Evolutionary conservation across 2,113 vertebrate species (phyloP).

Genomic region (Dolichotis patagonum): DNA sequence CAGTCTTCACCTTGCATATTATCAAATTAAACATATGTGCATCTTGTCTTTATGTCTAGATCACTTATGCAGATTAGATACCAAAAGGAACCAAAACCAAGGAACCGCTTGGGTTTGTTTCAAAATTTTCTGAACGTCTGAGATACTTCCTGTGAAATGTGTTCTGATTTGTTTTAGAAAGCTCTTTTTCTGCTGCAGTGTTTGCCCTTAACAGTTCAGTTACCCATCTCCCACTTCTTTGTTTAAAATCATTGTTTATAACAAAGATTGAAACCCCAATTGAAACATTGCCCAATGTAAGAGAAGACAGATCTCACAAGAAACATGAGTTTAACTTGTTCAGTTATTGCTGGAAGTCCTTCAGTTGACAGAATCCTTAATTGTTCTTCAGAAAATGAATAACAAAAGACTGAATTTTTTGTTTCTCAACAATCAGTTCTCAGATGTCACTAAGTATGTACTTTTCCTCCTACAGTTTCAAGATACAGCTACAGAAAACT

Average conservation of each 20-base stretch:
- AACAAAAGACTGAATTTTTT: not conserved
- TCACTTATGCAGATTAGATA: conserved; percentile 66
- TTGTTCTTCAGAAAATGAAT: not conserved
- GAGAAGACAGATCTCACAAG: not conserved
- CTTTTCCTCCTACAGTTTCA: not conserved
- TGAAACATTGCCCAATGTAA: conserved; percentile 33
- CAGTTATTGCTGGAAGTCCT: not conserved
- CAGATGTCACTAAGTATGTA: not conserved
- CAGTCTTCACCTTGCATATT: conserved; percentile 46
- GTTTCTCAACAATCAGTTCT: not conserved
- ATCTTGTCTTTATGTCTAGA: conserved; percentile 62
- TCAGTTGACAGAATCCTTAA: not conserved
- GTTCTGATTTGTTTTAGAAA: conserved; percentile 71
- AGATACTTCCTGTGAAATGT: conserved; percentile 58
- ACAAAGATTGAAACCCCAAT: not conserved
- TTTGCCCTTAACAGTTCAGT: conserved; percentile 24
- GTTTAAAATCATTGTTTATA: conserved; percentile 18
- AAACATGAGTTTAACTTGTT: not conserved
- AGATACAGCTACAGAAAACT: not conserved
- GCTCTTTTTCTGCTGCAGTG: conserved; percentile 52
- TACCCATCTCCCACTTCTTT: conserved; percentile 46
- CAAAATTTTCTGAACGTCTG: conserved; percentile 55
- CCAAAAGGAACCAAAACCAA: conserved; percentile 37
- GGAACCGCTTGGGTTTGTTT: conserved; percentile 56
- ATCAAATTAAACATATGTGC: conserved; percentile 68